phyloP scores from a whole-genome alignment of 1,140 invertebrate genomes.

The Brachionus plicatilis region DNA sequence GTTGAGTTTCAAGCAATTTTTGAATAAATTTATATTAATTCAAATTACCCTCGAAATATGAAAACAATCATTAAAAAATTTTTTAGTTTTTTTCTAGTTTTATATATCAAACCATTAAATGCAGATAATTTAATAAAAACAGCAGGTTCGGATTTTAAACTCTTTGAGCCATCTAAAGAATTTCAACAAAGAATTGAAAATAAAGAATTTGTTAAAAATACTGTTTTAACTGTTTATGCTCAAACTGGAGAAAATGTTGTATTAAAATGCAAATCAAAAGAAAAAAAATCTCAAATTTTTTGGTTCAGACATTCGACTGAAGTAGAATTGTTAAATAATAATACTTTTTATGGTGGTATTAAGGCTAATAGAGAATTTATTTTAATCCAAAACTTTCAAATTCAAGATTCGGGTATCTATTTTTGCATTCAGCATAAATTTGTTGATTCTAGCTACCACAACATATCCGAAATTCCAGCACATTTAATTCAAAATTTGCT shows the following conservation, averaged over 20 bases:
- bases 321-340: background rate
- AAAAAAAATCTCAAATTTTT: background rate
- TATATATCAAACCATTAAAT: background rate
- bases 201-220: background rate
- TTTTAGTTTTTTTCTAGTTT: background rate
- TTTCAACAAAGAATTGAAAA: background rate
- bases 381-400: background rate
- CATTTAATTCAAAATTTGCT: background rate
- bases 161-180: background rate
- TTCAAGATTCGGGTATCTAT: background rate
- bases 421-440: background rate
- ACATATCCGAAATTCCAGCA: background rate
- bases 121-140: background rate
- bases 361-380: background rate
- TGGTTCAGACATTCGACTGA: background rate
- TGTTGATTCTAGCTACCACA: background rate
- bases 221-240: background rate
- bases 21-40: background rate
- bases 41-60: background rate
- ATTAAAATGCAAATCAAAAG: background rate
- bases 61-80: background rate
- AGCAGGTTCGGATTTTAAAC: background rate
- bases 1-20: background rate
- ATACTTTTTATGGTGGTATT: background rate
- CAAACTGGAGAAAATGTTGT: background rate